Base-by-base conservation (phyloP, 2,888 invertebrate species). In the Trypoxylon attenuatum region DNA sequence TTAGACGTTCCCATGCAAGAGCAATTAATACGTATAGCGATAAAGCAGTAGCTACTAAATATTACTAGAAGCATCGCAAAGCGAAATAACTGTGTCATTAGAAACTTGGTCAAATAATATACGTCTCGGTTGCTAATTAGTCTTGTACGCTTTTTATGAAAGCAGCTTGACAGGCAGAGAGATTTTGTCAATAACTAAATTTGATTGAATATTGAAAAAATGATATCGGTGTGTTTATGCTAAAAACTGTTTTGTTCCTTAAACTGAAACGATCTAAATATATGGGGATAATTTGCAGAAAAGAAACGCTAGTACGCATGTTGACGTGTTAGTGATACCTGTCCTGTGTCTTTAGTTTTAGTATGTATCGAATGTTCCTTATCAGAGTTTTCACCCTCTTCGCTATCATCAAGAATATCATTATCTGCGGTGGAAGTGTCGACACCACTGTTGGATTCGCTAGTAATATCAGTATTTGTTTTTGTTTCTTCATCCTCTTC, bases 321-420 rank as follows among this genome's bases (percentile, higher is more conserved):
- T 76, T 70, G 72, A 76, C 49, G 64, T 65, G 62, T 76, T 75
- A 52, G 68, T 66, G 70, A 72, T 77, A 77, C 77, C 77, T 77
- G 70, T 78, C 68, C 73, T 75, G 53, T 64, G 52, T 21, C 64
- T 52, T 75, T 62, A 78, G 52, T 71, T 53, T 73, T 67, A 73
- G 41, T 62, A 62, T 62, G 62, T 63, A 46, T 64, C 21, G 58
- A 61, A 59, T 52, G 13, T 23, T 70, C 56, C 51, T 62, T 54
- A 66, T 62, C 45, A 57, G 63, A 56, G 8, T 56, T 67, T 29
- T 68, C 73, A 57, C 45, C 46, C 57, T 39, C 45, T 55, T 19
- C 63, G 22, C 43, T 77, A 71, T 65, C 60, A 54, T 43, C 33
- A 53, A 13, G 53, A 45, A 23, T 49, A 56, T 27, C 50, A 52